phyloP scores from a whole-genome alignment of 2,797 vertebrate species.

The Myotis findleyi region DNA sequence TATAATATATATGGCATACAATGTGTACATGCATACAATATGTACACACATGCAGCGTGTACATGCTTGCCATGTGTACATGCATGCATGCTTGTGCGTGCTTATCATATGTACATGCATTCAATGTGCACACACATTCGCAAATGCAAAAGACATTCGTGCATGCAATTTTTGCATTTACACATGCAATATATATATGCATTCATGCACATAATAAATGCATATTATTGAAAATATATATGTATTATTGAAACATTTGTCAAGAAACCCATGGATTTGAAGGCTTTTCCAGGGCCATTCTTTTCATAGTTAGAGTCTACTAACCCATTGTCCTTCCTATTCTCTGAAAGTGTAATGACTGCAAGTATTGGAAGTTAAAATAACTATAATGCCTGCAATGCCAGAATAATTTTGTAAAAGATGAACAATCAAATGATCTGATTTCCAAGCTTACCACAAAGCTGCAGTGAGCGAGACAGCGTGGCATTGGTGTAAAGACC shows the following conservation, averaged over 20 bases:
- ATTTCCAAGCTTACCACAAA: background rate
- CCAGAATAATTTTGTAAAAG: background rate
- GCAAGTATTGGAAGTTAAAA: slow-evolving; percentile 21
- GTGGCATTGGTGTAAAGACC: background rate
- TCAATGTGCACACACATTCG: no score
- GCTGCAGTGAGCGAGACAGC: background rate
- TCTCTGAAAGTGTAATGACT: background rate
- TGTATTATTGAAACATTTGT: background rate
- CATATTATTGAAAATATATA: no score
- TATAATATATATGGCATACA: no score
- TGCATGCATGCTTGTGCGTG: no score
- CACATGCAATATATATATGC: no score
- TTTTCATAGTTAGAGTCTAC: background rate
- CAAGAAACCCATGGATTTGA: background rate
- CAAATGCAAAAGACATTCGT: no score
- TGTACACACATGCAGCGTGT: no score
- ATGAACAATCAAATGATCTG: background rate
- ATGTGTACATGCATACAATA: no score
- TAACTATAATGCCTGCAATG: background rate
- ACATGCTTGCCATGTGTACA: no score
- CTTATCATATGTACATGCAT: background rate
- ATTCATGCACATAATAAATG: no score
- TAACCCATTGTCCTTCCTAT: background rate
- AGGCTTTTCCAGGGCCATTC: background rate
- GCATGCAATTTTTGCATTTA: no score